Evolutionary conservation across 2,888 invertebrate genomes (phyloP).

Genomic region (Dione vanillae): DNA sequence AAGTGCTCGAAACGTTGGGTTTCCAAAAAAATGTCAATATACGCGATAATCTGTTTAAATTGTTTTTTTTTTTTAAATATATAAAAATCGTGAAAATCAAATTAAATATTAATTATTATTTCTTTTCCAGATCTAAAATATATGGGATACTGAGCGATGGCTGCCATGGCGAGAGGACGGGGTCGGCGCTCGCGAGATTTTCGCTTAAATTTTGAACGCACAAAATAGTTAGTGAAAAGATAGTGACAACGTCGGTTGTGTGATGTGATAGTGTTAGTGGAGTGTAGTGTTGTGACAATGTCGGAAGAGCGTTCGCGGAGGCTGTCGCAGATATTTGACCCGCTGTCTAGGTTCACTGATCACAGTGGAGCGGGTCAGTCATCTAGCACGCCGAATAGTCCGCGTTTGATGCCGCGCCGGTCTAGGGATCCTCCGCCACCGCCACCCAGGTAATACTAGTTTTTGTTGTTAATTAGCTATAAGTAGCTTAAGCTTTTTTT

Average conservation of each 20-base stretch:
- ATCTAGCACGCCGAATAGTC: conserved; percentile 89
- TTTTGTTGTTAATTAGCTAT: background rate
- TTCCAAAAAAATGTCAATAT: no score
- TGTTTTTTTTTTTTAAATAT: no score
- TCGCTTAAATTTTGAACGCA: conserved; percentile 73
- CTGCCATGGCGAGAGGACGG: conserved; percentile 59
- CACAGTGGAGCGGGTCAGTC: conserved; percentile 83
- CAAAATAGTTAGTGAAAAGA: conserved; percentile 73
- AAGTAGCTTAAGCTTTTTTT: no score
- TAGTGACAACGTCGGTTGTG: conserved; percentile 57
- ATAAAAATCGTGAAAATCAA: no score
- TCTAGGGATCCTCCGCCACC: conserved; percentile 78
- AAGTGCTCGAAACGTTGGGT: no score
- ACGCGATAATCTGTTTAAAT: no score
- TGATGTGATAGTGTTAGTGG: conserved; percentile 72
- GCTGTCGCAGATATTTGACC: conserved; percentile 93
- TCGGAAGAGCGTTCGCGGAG: conserved; percentile 88
- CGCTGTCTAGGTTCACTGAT: conserved; percentile 89
- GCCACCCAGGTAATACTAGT: conserved; percentile 72
- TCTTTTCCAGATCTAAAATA: conserved; percentile 76
- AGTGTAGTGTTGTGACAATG: conserved; percentile 73
- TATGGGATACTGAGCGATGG: conserved; percentile 58
- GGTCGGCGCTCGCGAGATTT: conserved; percentile 68
- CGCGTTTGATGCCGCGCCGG: conserved; percentile 86
- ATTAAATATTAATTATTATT: no score